phyloP scores from a whole-genome alignment of 2,888 invertebrate species.

The Mesochorus sp. region DNA sequence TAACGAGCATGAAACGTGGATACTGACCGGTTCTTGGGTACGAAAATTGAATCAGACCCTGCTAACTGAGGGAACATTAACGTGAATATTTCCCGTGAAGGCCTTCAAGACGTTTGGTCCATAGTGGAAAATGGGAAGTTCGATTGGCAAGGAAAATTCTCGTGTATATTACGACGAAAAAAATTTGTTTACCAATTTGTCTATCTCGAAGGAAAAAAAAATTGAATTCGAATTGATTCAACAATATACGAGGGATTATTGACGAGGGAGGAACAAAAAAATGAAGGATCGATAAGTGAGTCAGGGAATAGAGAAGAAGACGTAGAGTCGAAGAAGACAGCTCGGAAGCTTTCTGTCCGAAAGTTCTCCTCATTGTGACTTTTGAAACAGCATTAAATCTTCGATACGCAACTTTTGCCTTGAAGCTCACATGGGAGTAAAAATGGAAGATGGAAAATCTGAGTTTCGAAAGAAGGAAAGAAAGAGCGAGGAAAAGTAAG shows the following conservation, averaged over 20 bases:
- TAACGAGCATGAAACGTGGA: slow-evolving; percentile 64
- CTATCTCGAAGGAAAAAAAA: too few species aligned
- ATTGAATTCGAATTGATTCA: too few species aligned
- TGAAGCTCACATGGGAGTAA: not conserved
- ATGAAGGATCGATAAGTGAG: too few species aligned
- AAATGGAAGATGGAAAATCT: slow-evolving; percentile 7
- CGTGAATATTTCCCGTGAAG: too few species aligned
- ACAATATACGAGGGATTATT: too few species aligned
- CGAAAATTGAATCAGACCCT: slow-evolving; percentile 57
- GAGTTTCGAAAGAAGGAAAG: not conserved
- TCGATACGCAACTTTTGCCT: not conserved
- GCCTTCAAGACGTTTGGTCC: too few species aligned
- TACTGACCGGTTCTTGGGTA: slow-evolving; percentile 56
- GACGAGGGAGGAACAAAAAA: not conserved
- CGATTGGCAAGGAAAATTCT: too few species aligned
- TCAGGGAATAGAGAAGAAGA: not conserved
- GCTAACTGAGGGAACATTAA: slow-evolving; percentile 36
- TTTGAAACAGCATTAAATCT: slow-evolving; percentile 29
- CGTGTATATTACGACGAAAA: too few species aligned
- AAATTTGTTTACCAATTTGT: too few species aligned
- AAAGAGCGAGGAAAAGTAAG: too few species aligned
- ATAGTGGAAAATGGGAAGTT: too few species aligned
- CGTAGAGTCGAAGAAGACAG: not conserved
- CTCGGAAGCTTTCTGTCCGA: not conserved
- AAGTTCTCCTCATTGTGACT: slow-evolving; percentile 26